phyloP scores from a whole-genome alignment of 2,888 invertebrate species.

The Tuberolachnus salignus region DNA sequence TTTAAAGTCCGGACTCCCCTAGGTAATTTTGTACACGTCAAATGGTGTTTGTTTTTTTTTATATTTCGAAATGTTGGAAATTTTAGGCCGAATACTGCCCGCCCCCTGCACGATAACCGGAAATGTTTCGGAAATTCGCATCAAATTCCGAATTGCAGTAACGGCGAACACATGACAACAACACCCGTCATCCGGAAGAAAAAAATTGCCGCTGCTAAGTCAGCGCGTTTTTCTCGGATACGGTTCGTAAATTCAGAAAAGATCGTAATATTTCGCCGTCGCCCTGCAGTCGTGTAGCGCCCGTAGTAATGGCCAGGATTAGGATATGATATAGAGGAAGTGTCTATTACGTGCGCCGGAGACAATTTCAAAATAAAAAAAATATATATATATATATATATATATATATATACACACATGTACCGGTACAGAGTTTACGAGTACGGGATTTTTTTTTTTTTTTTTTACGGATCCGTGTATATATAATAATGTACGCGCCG shows the following conservation, averaged over 20 bases:
- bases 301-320: constrained; percentile 8
- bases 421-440: background rate
- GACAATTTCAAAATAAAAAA: constrained; percentile 3
- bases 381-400: background rate
- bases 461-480: background rate
- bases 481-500: background rate
- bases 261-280: background rate
- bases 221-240: background rate
- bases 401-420: background rate
- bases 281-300: background rate
- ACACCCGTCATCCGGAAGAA: too few relatives aligned
- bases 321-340: background rate
- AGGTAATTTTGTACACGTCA: too few relatives aligned
- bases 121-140: too few relatives aligned
- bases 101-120: too few relatives aligned
- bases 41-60: too few relatives aligned
- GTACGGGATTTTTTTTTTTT: too few relatives aligned
- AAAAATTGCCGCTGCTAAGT: too few relatives aligned
- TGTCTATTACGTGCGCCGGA: background rate
- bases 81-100: too few relatives aligned
- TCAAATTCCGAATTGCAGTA: too few relatives aligned
- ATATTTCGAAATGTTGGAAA: too few relatives aligned
- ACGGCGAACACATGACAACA: too few relatives aligned
- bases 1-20: too few relatives aligned
- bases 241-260: background rate